Percentiles rank a stretch among this genome's conserved stretches.
These are phyloP conservation scores for Selenia dentaria DNA, from an alignment of 2,888 invertebrate genomes.

Conservation along the genomic window DNA sequence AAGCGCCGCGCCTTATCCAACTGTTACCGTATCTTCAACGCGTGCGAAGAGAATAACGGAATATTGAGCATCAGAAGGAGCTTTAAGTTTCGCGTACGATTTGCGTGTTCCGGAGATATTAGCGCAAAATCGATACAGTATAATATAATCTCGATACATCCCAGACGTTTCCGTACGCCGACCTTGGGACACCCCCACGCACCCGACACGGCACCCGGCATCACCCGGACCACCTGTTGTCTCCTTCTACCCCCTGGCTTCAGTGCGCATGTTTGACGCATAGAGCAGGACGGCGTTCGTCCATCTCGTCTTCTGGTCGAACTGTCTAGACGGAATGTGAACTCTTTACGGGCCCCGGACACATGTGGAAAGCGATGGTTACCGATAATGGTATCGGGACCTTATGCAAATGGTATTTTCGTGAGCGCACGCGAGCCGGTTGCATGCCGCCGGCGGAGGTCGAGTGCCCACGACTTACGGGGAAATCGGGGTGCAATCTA, in stretches of 20 bases:
- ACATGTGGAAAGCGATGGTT: constrained; percentile 45
- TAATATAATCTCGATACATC: constrained; percentile 71
- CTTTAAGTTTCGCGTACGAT: background rate
- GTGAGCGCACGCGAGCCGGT: constrained; percentile 40
- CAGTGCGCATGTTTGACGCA: constrained; percentile 76
- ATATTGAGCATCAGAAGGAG: constrained; percentile 1
- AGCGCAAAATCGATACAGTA: constrained; percentile 67
- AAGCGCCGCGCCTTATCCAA: background rate
- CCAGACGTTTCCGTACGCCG: constrained; percentile 80
- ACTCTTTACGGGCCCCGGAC: constrained; percentile 70
- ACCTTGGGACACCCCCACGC: constrained; percentile 59
- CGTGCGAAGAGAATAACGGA: background rate
- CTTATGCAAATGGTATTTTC: constrained; percentile 55
- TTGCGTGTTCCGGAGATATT: constrained; percentile 44
- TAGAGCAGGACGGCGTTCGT: constrained; percentile 56
- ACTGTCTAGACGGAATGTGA: constrained; percentile 80
- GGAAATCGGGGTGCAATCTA: constrained; percentile 5
- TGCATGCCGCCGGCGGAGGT: constrained; percentile 11
- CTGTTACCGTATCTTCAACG: background rate
- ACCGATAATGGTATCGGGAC: constrained; percentile 44
- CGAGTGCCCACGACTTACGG: background rate
- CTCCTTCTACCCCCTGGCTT: constrained; percentile 46
- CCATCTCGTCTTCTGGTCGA: constrained; percentile 74
- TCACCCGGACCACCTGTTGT: constrained; percentile 71
- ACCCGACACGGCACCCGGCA: constrained; percentile 23